Conservation (phyloP, 2,797 vertebrate genomes). For the Loriculus beryllinus region DNA sequence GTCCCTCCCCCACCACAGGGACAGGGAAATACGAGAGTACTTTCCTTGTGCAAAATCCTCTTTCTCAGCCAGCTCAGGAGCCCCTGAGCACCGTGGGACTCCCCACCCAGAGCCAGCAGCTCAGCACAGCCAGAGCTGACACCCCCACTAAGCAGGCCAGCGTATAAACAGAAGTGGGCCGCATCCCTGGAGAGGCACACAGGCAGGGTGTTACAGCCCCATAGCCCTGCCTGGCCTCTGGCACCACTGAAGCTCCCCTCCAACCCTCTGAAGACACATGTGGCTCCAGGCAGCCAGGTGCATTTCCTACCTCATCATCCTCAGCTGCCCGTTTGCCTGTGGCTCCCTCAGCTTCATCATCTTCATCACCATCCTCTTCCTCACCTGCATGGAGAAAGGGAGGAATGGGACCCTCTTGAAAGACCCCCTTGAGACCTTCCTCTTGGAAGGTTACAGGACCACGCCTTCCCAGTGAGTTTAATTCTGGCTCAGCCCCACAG, state of each 20-base stretch:
- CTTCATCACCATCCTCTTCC: constrained; percentile 88
- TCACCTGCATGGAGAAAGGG: constrained; percentile 71
- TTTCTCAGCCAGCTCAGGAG: fast-evolving
- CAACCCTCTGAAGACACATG: fast-evolving
- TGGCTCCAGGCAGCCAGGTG: not conserved
- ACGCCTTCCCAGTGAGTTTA: not conserved
- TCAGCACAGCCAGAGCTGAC: fast-evolving
- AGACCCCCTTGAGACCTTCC: not conserved
- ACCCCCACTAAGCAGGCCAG: not conserved
- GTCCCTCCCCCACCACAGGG: not conserved
- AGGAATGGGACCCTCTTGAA: not conserved
- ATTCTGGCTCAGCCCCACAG: not conserved
- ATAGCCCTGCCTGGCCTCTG: not conserved
- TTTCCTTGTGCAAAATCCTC: not conserved
- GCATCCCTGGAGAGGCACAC: fast-evolving
- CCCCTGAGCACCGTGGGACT: fast-evolving
- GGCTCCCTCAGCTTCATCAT: constrained; percentile 84
- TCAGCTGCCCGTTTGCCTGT: constrained; percentile 87
- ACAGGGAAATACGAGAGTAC: not conserved
- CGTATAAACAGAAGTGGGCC: not conserved
- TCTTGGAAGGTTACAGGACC: not conserved
- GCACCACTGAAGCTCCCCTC: not conserved
- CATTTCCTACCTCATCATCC: constrained; percentile 81
- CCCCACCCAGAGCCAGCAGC: not conserved
- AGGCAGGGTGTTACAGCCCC: not conserved